phyloP scores from a whole-genome alignment of 2,888 invertebrate genomes.

The Hermaeophaga mercurialis region DNA sequence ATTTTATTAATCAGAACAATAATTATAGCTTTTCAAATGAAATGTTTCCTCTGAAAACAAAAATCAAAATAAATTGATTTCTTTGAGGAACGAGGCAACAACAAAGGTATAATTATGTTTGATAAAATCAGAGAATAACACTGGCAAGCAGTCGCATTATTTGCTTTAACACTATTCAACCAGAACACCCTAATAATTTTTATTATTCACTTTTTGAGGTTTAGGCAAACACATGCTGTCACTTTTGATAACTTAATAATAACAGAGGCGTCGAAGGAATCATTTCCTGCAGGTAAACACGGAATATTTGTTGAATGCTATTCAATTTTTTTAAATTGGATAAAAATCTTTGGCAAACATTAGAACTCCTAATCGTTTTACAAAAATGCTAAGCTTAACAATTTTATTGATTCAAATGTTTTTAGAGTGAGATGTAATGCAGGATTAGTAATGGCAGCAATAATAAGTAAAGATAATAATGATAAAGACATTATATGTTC shows the following conservation, averaged over 20 bases:
- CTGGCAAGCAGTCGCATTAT: slow-evolving; percentile 14
- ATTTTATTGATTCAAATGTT: no score
- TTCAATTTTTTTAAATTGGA: no score
- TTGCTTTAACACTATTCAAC: slow-evolving; percentile 21
- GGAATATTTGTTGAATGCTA: no score
- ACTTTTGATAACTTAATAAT: slow-evolving; percentile 14
- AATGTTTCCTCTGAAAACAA: slow-evolving; percentile 19
- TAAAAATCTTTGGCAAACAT: no score
- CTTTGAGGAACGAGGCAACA: slow-evolving; percentile 11
- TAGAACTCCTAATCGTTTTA: no score
- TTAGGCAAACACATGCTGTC: slow-evolving; percentile 15
- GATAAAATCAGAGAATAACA: slow-evolving; percentile 33
- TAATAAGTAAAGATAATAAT: no score
- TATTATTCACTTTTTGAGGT: slow-evolving; percentile 22
- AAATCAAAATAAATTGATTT: slow-evolving; percentile 25
- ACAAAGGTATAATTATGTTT: slow-evolving; percentile 29
- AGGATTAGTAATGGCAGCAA: no score
- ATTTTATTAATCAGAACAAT: no score
- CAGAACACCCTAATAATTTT: slow-evolving; percentile 24
- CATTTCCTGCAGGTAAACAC: no score
- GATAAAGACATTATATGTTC: no score
- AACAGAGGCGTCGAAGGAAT: slow-evolving; percentile 1
- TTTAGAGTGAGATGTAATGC: no score
- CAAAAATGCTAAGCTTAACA: no score
- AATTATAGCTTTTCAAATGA: background rate